phyloP scores from a whole-genome alignment of 2,113 vertebrate species.

The Dasypus novemcinctus region DNA sequence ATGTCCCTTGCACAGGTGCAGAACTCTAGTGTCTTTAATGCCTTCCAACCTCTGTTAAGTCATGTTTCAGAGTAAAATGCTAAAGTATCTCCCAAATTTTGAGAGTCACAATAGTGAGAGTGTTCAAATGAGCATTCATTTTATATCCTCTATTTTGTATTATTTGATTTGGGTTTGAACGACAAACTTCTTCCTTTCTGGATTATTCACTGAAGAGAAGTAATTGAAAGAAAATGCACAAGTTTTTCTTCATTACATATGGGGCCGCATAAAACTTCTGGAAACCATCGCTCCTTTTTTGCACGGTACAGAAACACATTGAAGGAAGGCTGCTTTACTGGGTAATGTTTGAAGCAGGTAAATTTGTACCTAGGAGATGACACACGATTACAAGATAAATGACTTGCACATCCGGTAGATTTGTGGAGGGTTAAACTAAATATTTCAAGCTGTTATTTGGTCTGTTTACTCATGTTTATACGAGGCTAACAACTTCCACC shows the following conservation, averaged over 20 bases:
- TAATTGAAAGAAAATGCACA: not conserved
- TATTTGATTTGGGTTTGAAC: slow-evolving; percentile 40
- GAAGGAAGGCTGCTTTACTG: not conserved
- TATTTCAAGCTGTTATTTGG: slow-evolving; percentile 67
- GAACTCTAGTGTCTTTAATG: slow-evolving; percentile 26
- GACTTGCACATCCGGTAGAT: slow-evolving; percentile 34
- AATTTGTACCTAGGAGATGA: slow-evolving; percentile 25
- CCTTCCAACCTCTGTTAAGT: slow-evolving; percentile 37
- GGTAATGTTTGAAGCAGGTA: slow-evolving; percentile 40
- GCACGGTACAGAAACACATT: not conserved
- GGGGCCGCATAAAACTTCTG: not conserved
- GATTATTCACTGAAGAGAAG: slow-evolving; percentile 1
- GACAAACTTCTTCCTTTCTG: not conserved
- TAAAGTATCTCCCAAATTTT: slow-evolving; percentile 27
- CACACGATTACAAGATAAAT: slow-evolving; percentile 60
- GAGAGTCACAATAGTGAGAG: not conserved
- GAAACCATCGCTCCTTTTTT: not conserved
- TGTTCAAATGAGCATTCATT: not conserved
- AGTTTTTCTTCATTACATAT: not conserved
- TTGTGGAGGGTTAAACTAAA: slow-evolving; percentile 56
- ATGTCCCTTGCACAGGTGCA: slow-evolving; percentile 60
- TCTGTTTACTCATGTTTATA: slow-evolving; percentile 70
- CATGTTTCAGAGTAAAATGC: slow-evolving; percentile 46
- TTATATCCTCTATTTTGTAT: not conserved
- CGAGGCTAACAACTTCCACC: slow-evolving; percentile 59